phyloP scores from a whole-genome alignment of 2,888 invertebrate species.

The Baronia brevicornis region DNA sequence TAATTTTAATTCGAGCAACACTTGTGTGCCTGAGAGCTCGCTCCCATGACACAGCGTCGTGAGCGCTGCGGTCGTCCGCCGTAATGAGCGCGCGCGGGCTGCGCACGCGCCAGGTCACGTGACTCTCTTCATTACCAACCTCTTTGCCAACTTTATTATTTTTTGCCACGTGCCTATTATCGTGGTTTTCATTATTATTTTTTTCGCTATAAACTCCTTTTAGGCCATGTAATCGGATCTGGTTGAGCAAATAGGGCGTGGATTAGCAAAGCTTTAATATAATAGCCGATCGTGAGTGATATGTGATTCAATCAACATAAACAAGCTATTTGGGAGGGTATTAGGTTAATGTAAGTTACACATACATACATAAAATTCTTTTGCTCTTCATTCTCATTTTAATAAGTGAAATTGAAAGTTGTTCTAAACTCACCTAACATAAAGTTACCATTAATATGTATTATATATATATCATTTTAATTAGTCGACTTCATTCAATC shows the following conservation, averaged over 20 bases:
- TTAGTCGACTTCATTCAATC: background rate
- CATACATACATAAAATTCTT: conserved; percentile 17
- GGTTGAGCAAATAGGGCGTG: conserved; percentile 29
- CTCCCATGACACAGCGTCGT: too few relatives aligned
- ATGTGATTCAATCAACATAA: conserved; percentile 62
- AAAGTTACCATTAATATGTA: too few relatives aligned
- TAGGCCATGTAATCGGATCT: conserved; percentile 58
- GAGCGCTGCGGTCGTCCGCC: conserved; percentile 33
- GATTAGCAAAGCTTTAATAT: conserved; percentile 31
- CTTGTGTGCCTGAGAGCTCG: conserved; percentile 7
- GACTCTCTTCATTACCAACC: conserved; percentile 56
- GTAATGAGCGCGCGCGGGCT: conserved; percentile 32
- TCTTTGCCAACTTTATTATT: conserved; percentile 63
- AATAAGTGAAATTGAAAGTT: too few relatives aligned
- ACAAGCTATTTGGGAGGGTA: conserved; percentile 48
- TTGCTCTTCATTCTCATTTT: too few relatives aligned
- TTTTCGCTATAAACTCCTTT: conserved; percentile 33
- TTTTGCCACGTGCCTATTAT: conserved; percentile 63
- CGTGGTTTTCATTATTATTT: conserved; percentile 48
- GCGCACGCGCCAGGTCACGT: conserved; percentile 43
- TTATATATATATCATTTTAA: too few relatives aligned
- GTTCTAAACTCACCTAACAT: too few relatives aligned
- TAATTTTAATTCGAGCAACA: conserved; percentile 9
- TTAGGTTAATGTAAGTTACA: conserved; percentile 43
- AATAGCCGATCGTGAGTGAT: conserved; percentile 45